These are phyloP conservation scores for Pseudomyrmex cubaensis DNA, from an alignment of 1,140 invertebrate genomes.

Conservation along the genomic window DNA sequence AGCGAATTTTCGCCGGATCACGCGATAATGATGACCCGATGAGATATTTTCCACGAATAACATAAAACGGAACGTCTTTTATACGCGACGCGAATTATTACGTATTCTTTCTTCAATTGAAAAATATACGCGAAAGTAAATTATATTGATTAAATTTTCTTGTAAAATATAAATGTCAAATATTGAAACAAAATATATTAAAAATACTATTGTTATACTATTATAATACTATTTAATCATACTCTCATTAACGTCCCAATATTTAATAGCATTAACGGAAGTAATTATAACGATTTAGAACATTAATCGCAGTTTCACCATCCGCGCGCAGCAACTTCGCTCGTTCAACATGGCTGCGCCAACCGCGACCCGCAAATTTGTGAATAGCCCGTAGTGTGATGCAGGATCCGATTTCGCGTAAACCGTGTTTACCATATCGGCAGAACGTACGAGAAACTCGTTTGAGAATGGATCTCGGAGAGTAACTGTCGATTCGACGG, in stretches of 20 bases:
- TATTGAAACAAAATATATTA: too few relatives aligned
- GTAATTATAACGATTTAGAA: not conserved
- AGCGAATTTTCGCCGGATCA: conserved; percentile 2
- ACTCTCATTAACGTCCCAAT: too few relatives aligned
- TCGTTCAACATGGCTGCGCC: not conserved
- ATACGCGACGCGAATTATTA: not conserved
- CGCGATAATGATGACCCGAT: conserved; percentile 47
- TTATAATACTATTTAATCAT: too few relatives aligned
- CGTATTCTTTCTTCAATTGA: not conserved
- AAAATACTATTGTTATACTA: too few relatives aligned
- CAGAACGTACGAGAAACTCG: not conserved
- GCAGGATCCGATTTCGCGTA: conserved; percentile 24
- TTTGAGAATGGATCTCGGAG: not conserved
- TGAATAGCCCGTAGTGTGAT: not conserved
- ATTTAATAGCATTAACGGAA: not conserved
- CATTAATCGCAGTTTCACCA: not conserved
- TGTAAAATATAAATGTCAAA: too few relatives aligned
- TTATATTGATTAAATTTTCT: too few relatives aligned
- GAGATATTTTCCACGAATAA: conserved; percentile 45
- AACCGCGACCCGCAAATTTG: conserved; percentile 18
- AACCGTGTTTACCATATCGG: conserved; percentile 17
- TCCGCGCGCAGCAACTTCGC: not conserved
- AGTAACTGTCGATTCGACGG: conserved; percentile 31
- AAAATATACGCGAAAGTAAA: not conserved
- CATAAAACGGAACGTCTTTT: not conserved